Evolutionary conservation across 2,113 vertebrate species (phyloP).

Genomic region (Petrocephalus microphthalmus): DNA sequence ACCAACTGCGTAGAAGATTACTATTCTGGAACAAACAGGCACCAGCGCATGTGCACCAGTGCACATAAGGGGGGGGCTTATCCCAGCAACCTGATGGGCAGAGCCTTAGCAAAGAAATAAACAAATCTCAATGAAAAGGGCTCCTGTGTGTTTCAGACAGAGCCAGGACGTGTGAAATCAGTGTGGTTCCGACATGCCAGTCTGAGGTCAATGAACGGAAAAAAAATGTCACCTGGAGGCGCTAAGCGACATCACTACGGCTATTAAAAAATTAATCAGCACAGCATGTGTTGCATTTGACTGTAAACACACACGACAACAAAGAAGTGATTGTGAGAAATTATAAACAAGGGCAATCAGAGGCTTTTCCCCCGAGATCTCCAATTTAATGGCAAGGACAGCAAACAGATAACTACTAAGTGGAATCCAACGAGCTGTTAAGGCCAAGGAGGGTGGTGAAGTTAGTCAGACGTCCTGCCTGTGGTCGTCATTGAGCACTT

Average conservation of each 20-base stretch:
- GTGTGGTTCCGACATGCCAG: not conserved
- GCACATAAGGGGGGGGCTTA: conserved; percentile 2
- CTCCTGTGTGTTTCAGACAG: conserved; percentile 43
- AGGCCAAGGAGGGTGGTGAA: not conserved
- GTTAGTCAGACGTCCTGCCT: not conserved
- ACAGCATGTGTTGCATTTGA: not conserved
- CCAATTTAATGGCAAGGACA: not conserved
- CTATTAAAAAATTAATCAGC: not conserved
- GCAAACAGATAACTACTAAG: not conserved
- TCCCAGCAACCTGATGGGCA: not conserved
- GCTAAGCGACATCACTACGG: not conserved
- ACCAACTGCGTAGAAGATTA: not conserved
- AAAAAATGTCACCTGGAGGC: not conserved
- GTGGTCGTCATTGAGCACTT: not conserved
- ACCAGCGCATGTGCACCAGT: not conserved
- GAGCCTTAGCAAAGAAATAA: conserved; percentile 9
- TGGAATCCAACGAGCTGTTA: not conserved
- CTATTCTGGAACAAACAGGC: not conserved
- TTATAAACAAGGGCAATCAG: not conserved
- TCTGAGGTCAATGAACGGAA: not conserved
- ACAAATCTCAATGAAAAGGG: conserved; percentile 49
- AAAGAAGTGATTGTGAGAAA: not conserved
- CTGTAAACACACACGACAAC: not conserved
- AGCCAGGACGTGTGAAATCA: conserved; percentile 17
- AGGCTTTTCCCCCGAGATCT: not conserved